phyloP scores from a whole-genome alignment of 92 coral and sea anemone species.

The Palythoa caribaeorum region DNA sequence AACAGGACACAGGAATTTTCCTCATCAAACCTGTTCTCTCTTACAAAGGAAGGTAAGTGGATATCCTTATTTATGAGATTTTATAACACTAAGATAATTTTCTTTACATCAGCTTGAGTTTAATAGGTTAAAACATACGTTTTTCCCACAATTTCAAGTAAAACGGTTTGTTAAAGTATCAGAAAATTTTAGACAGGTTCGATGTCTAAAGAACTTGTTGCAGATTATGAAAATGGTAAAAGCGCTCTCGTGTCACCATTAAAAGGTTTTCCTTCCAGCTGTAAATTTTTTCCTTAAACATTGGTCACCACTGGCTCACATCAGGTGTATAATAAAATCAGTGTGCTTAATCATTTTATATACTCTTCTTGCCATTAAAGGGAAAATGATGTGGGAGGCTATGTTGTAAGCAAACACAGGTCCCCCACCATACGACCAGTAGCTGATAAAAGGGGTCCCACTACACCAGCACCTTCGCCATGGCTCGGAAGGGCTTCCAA shows the following conservation, averaged over 20 bases:
- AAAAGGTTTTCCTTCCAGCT: not conserved
- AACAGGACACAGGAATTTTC: slow-evolving; percentile 92
- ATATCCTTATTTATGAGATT: not conserved
- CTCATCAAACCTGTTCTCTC: slow-evolving; percentile 97
- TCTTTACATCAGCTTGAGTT: too few species aligned
- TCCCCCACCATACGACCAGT: slow-evolving; percentile 27
- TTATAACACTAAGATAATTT: not conserved
- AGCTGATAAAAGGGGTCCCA: slow-evolving; percentile 62
- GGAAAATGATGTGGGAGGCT: slow-evolving; percentile 51
- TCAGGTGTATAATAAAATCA: not conserved
- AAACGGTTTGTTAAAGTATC: not conserved
- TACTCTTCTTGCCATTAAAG: not conserved
- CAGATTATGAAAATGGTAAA: not conserved
- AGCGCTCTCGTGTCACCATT: not conserved
- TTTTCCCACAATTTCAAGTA: too few species aligned
- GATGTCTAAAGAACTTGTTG: not conserved
- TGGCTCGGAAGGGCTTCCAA: slow-evolving; percentile 67
- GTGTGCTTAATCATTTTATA: not conserved
- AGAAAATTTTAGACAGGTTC: not conserved
- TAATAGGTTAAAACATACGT: too few species aligned
- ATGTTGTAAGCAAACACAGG: slow-evolving; percentile 67
- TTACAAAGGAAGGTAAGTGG: slow-evolving; percentile 76
- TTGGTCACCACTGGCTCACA: not conserved
- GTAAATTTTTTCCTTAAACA: not conserved
- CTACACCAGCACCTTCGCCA: slow-evolving; percentile 87